Evolutionary conservation across 2,888 invertebrate genomes (phyloP).

Genomic region (Marasmarcha lunaedactyla): DNA sequence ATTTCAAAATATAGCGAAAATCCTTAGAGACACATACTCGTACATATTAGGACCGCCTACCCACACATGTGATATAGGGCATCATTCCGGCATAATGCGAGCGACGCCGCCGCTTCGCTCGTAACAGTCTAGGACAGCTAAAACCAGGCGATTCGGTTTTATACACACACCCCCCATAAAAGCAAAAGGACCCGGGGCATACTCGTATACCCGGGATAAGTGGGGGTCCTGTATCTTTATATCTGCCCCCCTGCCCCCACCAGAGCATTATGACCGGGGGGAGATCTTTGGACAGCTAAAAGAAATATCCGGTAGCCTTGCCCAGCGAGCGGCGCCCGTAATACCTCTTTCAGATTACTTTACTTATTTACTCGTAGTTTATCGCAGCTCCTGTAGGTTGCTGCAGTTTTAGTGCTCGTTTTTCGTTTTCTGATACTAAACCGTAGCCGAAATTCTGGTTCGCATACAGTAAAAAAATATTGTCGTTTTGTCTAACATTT

Average conservation of each 20-base stretch:
- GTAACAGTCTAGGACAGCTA: conserved; percentile 67
- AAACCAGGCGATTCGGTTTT: conserved; percentile 69
- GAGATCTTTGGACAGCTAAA: conserved; percentile 67
- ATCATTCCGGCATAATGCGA: conserved; percentile 46
- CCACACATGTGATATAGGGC: conserved; percentile 44
- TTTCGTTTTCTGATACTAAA: too few species aligned
- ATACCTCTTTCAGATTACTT: conserved; percentile 59
- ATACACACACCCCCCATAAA: conserved; percentile 71
- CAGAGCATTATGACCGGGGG: conserved; percentile 66
- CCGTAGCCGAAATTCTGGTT: too few species aligned
- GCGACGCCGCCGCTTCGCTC: conserved; percentile 50
- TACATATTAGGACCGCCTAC: conserved; percentile 51
- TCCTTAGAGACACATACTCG: too few species aligned
- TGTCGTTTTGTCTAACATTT: too few species aligned
- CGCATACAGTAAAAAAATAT: too few species aligned
- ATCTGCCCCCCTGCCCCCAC: conserved; percentile 60
- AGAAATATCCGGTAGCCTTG: conserved; percentile 67
- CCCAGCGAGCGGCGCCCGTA: conserved; percentile 49
- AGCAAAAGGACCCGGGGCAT: conserved; percentile 61
- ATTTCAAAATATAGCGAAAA: too few species aligned
- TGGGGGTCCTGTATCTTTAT: conserved; percentile 69
- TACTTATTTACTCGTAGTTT: conserved; percentile 58
- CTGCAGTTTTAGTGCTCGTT: too few species aligned
- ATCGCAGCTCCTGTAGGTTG: conserved; percentile 35
- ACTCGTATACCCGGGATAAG: conserved; percentile 53